These are phyloP conservation scores for Drosophila tripunctata DNA, from an alignment of 2,888 invertebrate species.

Conservation along the genomic window DNA sequence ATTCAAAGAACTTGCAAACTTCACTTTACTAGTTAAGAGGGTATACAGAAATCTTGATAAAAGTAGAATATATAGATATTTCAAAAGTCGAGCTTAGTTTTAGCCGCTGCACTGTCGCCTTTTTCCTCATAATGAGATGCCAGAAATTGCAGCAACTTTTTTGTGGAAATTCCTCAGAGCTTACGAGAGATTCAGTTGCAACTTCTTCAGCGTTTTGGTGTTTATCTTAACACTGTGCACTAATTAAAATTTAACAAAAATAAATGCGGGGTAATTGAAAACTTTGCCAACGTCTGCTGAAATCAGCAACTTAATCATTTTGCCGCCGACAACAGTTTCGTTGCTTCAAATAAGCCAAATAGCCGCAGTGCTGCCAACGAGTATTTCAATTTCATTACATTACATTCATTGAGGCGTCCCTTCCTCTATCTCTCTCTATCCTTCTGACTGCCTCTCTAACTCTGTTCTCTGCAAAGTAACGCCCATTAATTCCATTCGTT, in stretches of 20 bases:
- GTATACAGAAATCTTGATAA: background rate
- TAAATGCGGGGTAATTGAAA: slow-evolving; percentile 78
- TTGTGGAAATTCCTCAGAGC: background rate
- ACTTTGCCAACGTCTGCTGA: slow-evolving; percentile 62
- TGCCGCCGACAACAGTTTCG: slow-evolving; percentile 12
- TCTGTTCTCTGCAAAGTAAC: background rate
- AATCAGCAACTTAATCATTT: slow-evolving; percentile 69
- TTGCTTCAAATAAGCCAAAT: slow-evolving; percentile 37
- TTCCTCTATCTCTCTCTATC: background rate
- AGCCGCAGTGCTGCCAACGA: slow-evolving; percentile 45
- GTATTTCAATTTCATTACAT: slow-evolving; percentile 71
- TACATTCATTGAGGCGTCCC: slow-evolving; percentile 36
- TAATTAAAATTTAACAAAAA: slow-evolving; percentile 78
- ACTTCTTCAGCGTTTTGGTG: slow-evolving; percentile 1
- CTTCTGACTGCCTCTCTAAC: background rate
- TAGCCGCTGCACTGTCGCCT: no score
- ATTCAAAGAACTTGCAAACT: no score
- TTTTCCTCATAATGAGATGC: background rate
- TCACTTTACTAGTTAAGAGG: background rate
- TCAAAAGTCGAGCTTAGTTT: background rate
- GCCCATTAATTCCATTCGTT: slow-evolving; percentile 76
- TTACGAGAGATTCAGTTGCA: slow-evolving; percentile 3
- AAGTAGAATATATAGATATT: background rate
- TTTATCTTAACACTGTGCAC: slow-evolving; percentile 28
- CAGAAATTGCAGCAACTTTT: background rate